Conservation (phyloP, 2,113 vertebrate species). For the Rhinogobius similis region DNA sequence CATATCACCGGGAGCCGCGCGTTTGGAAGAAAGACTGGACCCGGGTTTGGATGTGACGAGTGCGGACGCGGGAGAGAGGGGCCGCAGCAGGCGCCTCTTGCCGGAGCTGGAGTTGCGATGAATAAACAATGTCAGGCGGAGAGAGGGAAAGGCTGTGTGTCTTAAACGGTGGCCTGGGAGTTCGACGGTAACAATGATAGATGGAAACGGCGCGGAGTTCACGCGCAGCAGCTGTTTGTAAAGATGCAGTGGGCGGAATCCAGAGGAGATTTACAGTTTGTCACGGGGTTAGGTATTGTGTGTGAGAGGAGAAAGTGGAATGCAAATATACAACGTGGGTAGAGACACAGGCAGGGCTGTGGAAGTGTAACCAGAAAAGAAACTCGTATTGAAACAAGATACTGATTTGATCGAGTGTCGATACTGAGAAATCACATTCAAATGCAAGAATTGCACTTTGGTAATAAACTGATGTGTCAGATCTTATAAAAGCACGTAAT, state of each 20-base stretch:
- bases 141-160: background rate
- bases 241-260: background rate
- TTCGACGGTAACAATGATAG: slow-evolving; percentile 12
- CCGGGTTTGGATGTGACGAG: background rate
- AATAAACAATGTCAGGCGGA: background rate
- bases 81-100: no score
- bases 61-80: no score
- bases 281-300: background rate
- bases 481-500: no score
- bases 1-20: slow-evolving; percentile 31
- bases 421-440: no score
- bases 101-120: no score
- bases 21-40: background rate
- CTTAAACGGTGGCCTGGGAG: background rate
- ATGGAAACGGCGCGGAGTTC: background rate
- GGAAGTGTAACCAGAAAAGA: no score
- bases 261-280: background rate
- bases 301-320: background rate
- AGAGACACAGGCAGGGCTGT: no score
- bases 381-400: no score
- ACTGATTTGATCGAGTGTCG: no score
- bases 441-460: no score
- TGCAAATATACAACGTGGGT: background rate
- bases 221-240: background rate
- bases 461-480: no score